Evolutionary conservation across 2,797 vertebrate genomes (phyloP).

Genomic region (Yasuhikotakia modesta): DNA sequence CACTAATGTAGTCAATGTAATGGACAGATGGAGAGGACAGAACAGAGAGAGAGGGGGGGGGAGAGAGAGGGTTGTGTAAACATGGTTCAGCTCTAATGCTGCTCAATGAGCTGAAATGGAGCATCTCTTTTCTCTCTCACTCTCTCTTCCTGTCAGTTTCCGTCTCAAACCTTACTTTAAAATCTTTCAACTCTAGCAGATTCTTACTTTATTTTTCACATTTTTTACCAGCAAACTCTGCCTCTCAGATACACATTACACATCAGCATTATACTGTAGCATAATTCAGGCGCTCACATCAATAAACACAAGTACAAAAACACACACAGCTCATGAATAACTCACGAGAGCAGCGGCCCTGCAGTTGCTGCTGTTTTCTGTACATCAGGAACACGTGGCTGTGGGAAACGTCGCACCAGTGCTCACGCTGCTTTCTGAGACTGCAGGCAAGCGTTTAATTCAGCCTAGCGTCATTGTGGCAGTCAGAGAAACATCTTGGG

Average conservation of each 20-base stretch:
- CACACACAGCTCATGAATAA: slow-evolving; percentile 51
- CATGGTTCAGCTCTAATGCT: slow-evolving; percentile 50
- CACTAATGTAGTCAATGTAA: slow-evolving; percentile 56
- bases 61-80: slow-evolving; percentile 38
- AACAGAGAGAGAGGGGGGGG: slow-evolving; percentile 12
- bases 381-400: slow-evolving; percentile 11
- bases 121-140: slow-evolving; percentile 17
- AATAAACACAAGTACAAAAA: slow-evolving; percentile 49
- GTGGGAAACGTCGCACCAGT: slow-evolving; percentile 12
- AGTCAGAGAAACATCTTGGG: slow-evolving; percentile 30
- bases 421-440: slow-evolving; percentile 13
- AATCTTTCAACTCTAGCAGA: slow-evolving; percentile 17
- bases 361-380: slow-evolving; percentile 24
- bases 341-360: slow-evolving; percentile 30
- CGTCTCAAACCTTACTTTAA: not conserved
- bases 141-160: slow-evolving; percentile 9
- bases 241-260: slow-evolving; percentile 10
- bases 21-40: slow-evolving; percentile 60
- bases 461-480: slow-evolving; percentile 31
- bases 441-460: slow-evolving; percentile 58
- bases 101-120: slow-evolving; percentile 49
- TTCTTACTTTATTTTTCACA: not conserved
- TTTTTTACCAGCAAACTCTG: slow-evolving; percentile 27
- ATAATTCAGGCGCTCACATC: slow-evolving; percentile 5
- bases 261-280: slow-evolving; percentile 12